These are phyloP conservation scores for Meriones unguiculatus DNA, from an alignment of 2,113 vertebrate species.

Conservation along the genomic window DNA sequence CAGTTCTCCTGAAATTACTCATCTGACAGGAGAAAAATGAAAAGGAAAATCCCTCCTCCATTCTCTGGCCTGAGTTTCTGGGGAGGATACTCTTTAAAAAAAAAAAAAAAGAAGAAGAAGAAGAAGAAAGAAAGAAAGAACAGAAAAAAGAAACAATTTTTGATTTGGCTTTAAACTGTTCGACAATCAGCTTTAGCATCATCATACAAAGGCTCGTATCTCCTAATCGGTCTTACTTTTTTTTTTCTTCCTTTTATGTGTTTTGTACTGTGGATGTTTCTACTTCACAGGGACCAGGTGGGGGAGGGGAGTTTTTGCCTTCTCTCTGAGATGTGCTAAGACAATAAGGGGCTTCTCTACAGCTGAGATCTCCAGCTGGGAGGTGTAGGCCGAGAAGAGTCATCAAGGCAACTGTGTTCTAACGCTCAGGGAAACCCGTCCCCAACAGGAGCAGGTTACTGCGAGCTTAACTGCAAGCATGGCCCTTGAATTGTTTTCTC, in stretches of 20 bases:
- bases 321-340: background rate
- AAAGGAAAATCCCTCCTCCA: constrained; percentile 59
- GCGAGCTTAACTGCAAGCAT: background rate
- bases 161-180: constrained; percentile 60
- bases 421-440: background rate
- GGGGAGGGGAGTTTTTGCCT: background rate
- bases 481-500: background rate
- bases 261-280: constrained; percentile 27
- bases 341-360: background rate
- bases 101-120: background rate
- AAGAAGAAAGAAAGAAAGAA: background rate
- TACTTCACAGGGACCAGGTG: background rate
- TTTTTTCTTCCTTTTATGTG: background rate
- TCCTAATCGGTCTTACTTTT: background rate
- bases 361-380: background rate
- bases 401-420: background rate
- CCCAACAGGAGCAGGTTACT: background rate
- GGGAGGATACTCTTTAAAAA: constrained; percentile 45
- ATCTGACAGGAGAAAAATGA: constrained; percentile 69
- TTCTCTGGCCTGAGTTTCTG: constrained; percentile 62
- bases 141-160: constrained; percentile 9
- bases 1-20: constrained; percentile 78
- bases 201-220: background rate
- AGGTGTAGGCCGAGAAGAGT: background rate
- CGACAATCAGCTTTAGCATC: constrained; percentile 40